phyloP scores from a whole-genome alignment of 2,888 invertebrate genomes.

The Acanthosepion pharaonis region DNA sequence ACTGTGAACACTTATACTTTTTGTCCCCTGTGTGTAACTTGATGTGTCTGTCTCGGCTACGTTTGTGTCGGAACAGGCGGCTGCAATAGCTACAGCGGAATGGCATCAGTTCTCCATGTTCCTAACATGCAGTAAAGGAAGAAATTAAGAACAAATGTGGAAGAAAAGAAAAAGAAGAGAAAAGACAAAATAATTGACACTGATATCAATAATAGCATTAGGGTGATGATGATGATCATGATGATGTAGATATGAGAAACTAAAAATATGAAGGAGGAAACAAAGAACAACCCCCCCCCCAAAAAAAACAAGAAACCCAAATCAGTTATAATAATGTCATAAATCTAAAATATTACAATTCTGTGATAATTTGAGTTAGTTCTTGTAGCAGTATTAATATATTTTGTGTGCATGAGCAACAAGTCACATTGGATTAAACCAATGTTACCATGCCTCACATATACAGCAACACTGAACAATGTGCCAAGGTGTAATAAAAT shows the following conservation, averaged over 20 bases:
- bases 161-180: background rate
- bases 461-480: background rate
- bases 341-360: background rate
- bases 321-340: background rate
- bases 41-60: conserved; percentile 93
- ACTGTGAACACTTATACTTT: conserved; percentile 91
- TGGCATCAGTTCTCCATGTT: conserved; percentile 92
- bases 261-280: background rate
- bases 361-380: background rate
- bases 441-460: too few relatives aligned
- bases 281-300: background rate
- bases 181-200: background rate
- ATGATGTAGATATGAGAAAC: too few relatives aligned
- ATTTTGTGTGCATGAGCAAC: background rate
- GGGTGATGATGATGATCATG: too few relatives aligned
- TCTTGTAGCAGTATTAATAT: background rate
- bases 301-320: background rate
- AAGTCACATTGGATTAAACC: too few relatives aligned
- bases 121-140: conserved; percentile 77
- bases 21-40: conserved; percentile 92
- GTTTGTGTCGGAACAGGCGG: conserved; percentile 93
- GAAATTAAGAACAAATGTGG: background rate
- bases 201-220: background rate
- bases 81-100: conserved; percentile 94
- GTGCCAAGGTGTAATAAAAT: background rate